Base-by-base conservation (phyloP, 2,797 vertebrate species). In the Hafferia zeledoni region DNA sequence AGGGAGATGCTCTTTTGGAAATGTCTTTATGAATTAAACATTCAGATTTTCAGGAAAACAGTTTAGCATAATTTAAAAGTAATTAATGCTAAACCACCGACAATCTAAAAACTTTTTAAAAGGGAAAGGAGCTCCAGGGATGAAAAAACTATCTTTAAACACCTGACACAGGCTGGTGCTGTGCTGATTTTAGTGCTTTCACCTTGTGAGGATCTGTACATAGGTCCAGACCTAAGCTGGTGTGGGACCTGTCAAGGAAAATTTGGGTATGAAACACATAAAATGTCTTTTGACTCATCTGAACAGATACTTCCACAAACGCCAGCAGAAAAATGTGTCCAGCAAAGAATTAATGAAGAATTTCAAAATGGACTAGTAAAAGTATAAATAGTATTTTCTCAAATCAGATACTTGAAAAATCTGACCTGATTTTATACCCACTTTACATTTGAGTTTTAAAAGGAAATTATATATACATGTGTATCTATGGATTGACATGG, bases 1-100 rank as follows among this genome's bases (percentile, higher is more conserved):
- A 55, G 44, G 28, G 52, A 63, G 52, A 87, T 19, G 37, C 25
- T 83, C 83, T 83, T 95, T 64, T 60, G 76, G 70, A 76, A 83
- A 50, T 17, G 17, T 22, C 65, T 82, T 78, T 68, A 86, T 88
- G 74, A 94, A 94, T 94, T 95, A 86, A 93, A 90, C 65, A 81
- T 92, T 53, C 16, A 4, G 46, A 75, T 61, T 87, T 86, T 86
- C 25, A 87, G 61, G 90, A 92, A 94, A 95, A 83, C 61, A 83
- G 83, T 86, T 94, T 65, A 88, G 61, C 80, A 78, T 93, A 83
- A 87, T 64, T 83, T 71, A 53, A 47, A 86, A 78, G 22, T 55
- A 83, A 87, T 89, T 87, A 90, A 94, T 90, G 83, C 69, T 86
- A 94, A 88, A 53, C 69, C 83, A 53, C 57, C 74, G 69, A 67